Evolutionary conservation across 1,140 invertebrate species (phyloP), one percentile per base, ranked within the genome.

Genomic region (Nylanderia fulva): DNA sequence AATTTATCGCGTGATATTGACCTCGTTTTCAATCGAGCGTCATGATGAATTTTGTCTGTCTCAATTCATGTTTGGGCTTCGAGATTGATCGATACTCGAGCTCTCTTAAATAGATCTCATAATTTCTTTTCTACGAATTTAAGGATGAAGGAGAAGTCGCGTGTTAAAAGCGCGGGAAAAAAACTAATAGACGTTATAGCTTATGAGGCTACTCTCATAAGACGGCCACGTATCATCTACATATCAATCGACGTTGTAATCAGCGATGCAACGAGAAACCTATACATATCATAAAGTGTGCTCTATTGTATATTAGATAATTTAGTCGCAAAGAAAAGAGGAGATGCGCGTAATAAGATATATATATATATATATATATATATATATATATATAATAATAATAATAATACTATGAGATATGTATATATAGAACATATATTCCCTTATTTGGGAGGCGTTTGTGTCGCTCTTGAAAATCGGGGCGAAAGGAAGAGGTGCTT

Each of bases 231-330:
- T 61, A 86, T 92, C 88, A 93, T 92, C 86, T 92, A 93, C 93
- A 93, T 93, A 93, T 94, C 93, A 94, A 91, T 91, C 90, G 91
- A 90, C 79, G 91, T 91, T 91, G 90, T 92, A 90, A 92, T 88
- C 87, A 86, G 88, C 88, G 87, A 92, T 85, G 88, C 89, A 88
- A 90, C 90, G 86, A 88, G 86, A 86, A 93, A 93, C 86, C 64
- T 93, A 93, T 92, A 93, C 93, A 93, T 93, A 93, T 94, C 93
- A 93, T 90, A 84, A 93, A 92, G 85, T 92, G 91, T 93, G 92
- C 90, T 93, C 88, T 92, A 91, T 85, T 85, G 39, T 89, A 89
- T 72, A 76, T 79, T 89, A 86, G 75, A 45, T 87, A 54, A 88
- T 52, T 48, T 89, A 88, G 68, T 79, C 54, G 86, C 66, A 11